Conservation (phyloP, 2,888 invertebrate species). For the Pandemis corylana region DNA sequence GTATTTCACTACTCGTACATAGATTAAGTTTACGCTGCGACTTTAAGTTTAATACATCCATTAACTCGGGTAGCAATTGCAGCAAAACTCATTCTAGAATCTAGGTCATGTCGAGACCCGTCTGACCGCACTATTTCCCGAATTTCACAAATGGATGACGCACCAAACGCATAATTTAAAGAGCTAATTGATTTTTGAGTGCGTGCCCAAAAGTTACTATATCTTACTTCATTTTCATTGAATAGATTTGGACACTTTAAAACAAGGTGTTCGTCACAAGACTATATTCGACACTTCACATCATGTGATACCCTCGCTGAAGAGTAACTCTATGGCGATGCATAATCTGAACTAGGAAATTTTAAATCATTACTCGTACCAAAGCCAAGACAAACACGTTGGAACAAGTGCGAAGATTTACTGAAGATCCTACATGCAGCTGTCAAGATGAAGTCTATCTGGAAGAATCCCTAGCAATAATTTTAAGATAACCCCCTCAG, state of each 20-base stretch:
- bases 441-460: too few relatives aligned
- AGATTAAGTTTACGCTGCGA: too few relatives aligned
- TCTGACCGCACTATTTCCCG: conserved; percentile 18
- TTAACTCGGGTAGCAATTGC: neutral
- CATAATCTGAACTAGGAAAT: too few relatives aligned
- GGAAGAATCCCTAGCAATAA: too few relatives aligned
- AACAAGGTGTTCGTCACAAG: neutral
- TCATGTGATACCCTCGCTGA: too few relatives aligned
- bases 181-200: conserved; percentile 18
- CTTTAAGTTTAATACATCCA: neutral
- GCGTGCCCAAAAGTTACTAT: conserved; percentile 10
- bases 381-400: too few relatives aligned
- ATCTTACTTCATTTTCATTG: neutral
- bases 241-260: neutral
- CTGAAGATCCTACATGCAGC: too few relatives aligned
- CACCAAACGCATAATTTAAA: conserved; percentile 17
- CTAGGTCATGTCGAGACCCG: conserved; percentile 5
- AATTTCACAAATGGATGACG: conserved; percentile 27
- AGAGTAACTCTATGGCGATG: too few relatives aligned
- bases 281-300: neutral
- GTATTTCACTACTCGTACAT: too few relatives aligned
- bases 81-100: neutral
- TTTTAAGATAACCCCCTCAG: neutral
- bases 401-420: too few relatives aligned
- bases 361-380: too few relatives aligned